Evolutionary conservation across 1,140 invertebrate genomes (phyloP).

Genomic region (Holotrichia oblita): DNA sequence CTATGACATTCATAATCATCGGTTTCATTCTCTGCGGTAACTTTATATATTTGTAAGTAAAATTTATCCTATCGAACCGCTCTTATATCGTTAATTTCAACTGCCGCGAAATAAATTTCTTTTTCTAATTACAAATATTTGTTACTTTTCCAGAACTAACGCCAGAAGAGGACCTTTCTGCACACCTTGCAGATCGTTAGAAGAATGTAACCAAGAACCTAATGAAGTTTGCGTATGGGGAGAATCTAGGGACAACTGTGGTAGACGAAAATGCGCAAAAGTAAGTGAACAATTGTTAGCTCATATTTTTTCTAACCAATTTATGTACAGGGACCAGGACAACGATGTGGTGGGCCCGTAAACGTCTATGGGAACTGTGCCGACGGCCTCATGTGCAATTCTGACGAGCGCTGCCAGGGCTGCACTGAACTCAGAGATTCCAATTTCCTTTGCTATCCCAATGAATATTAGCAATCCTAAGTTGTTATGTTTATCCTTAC

Average conservation of each 20-base stretch:
- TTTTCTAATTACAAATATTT: neutral
- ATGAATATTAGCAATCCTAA: neutral
- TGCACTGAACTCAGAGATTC: conserved; percentile 52
- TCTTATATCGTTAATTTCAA: too few species aligned
- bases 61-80: too few species aligned
- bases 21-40: conserved; percentile 38
- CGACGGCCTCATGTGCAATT: conserved; percentile 64
- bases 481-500: neutral
- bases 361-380: conserved; percentile 63
- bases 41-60: conserved; percentile 33
- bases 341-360: conserved; percentile 63
- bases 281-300: conserved; percentile 45
- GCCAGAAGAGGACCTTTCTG: conserved; percentile 43
- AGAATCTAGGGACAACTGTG: conserved; percentile 54
- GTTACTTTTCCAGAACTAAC: conserved; percentile 38
- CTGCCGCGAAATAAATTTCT: neutral
- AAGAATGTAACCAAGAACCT: conserved; percentile 56
- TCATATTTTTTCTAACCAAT: conserved; percentile 17
- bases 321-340: conserved; percentile 63
- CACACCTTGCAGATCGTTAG: conserved; percentile 43
- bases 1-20: conserved; percentile 12
- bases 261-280: conserved; percentile 56
- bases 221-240: conserved; percentile 53
- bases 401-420: conserved; percentile 63
- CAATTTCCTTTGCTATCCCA: conserved; percentile 17